Evolutionary conservation across 2,113 vertebrate species (phyloP).

Genomic region (Macaca nemestrina): DNA sequence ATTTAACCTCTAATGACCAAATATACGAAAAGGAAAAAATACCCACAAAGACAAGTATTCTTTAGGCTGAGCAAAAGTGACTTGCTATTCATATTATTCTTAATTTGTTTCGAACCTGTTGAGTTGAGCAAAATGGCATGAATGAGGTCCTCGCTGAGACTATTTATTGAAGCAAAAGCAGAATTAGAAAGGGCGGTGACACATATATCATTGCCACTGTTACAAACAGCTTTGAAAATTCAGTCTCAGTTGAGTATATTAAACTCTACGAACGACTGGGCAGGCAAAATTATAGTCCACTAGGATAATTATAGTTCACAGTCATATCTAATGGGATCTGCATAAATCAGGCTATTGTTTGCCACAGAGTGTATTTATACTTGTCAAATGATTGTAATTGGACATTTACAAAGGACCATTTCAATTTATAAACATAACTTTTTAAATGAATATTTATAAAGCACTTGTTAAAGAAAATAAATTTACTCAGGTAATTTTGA

Average conservation of each 20-base stretch:
- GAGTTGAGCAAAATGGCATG: constrained; percentile 28
- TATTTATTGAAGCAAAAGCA: constrained; percentile 69
- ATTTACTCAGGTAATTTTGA: constrained; percentile 79
- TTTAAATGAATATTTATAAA: constrained; percentile 80
- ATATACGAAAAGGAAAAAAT: not conserved
- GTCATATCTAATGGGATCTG: constrained; percentile 78
- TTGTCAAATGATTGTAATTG: constrained; percentile 81
- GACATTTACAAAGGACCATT: constrained; percentile 74
- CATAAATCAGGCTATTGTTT: constrained; percentile 80
- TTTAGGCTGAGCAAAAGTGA: not conserved
- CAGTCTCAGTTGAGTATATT: constrained; percentile 74
- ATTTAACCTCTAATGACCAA: not conserved
- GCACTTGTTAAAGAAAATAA: constrained; percentile 77
- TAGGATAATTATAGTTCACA: constrained; percentile 78
- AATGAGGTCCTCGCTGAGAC: constrained; percentile 54
- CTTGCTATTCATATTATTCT: constrained; percentile 20
- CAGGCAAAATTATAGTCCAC: constrained; percentile 79
- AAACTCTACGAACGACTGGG: constrained; percentile 77
- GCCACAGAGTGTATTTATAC: constrained; percentile 77
- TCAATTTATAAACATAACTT: constrained; percentile 78
- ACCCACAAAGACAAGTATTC: not conserved
- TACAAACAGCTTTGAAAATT: constrained; percentile 56
- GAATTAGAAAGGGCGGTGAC: constrained; percentile 62
- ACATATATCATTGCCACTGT: constrained; percentile 51
- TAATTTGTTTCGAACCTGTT: not conserved